Conservation (phyloP, 1,140 invertebrate genomes). For the Lamellibrachia luymesi region DNA sequence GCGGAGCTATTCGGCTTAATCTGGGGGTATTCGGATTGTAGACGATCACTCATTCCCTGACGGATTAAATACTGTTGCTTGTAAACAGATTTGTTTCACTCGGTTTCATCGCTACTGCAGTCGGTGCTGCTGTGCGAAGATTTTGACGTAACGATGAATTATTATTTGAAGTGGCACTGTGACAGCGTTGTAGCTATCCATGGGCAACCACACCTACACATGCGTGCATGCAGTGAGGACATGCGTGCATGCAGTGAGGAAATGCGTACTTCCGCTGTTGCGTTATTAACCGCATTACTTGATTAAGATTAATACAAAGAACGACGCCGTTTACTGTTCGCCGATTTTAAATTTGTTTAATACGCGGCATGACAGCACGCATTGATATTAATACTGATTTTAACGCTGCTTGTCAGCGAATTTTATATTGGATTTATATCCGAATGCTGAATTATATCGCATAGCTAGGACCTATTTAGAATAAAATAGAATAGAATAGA, state of each 20-base stretch:
- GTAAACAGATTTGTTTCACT: not conserved
- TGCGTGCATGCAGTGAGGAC: not conserved
- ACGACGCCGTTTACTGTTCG: not conserved
- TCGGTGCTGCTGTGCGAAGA: not conserved
- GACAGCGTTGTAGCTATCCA: not conserved
- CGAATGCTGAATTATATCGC: not conserved
- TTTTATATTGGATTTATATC: not conserved
- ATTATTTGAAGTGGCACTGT: not conserved
- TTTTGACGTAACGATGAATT: not conserved
- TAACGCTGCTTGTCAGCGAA: not conserved
- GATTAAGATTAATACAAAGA: not conserved
- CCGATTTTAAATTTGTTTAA: not conserved
- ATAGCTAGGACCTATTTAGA: not conserved
- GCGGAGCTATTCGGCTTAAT: no score
- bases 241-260: not conserved
- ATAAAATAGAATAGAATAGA: not conserved
- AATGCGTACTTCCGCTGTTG: not conserved
- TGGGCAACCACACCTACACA: not conserved
- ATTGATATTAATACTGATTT: not conserved
- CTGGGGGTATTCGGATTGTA: no score
- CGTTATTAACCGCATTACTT: not conserved
- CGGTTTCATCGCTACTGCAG: not conserved
- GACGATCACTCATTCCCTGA: no score
- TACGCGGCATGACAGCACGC: not conserved
- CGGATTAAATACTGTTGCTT: no score